Evolutionary conservation across 2,888 invertebrate species (phyloP), one percentile per base, ranked within the genome.

Genomic region (Pseudococcus viburni): DNA sequence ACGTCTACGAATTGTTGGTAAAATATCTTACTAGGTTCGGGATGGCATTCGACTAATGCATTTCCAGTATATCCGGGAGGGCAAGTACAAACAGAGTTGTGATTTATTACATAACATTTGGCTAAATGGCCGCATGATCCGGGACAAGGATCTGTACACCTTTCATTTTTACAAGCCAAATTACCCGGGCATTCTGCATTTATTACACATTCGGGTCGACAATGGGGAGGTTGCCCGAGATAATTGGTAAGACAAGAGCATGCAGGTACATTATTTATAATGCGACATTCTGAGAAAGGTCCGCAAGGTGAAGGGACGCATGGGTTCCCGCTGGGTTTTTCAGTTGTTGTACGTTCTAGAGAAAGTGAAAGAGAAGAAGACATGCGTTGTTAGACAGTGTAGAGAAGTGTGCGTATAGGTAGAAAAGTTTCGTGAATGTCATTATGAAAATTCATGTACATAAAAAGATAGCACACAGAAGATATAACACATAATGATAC

Each of bases 261-360:
- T 73, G 95, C 94, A 59, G 95, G 95, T 33, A 93, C 92, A 77
- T 93, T 94, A 89, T 94, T 94, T 19, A 93, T 92, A 90, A 94
- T 94, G 89, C 94, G 93, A 90, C 96, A 96, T 91, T 95, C 93
- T 5, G 96, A 94, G 91, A 95, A 95, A 55, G 94, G 94, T 46
- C 96, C 96, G 91, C 96, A 96, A 4, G 96, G 96, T 68, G 95
- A 94, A 51, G 95, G 96, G 88, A 94, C 91, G 91, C 96, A 96
- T 12, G 93, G 93, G 92, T 96, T 95, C 90, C 90, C 90, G 90
- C 90, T 91, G 93, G 91, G 92, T 91, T 90, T 87, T 73, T 59
- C 88, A 84, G 89, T 89, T 33, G 80, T 80, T 33, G 89, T 84
- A 17, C 89, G 89, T 26, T 88, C 89, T 89, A 68, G 84, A 46